phyloP scores from a whole-genome alignment of 2,888 invertebrate species.

The Druceiella hillmani region DNA sequence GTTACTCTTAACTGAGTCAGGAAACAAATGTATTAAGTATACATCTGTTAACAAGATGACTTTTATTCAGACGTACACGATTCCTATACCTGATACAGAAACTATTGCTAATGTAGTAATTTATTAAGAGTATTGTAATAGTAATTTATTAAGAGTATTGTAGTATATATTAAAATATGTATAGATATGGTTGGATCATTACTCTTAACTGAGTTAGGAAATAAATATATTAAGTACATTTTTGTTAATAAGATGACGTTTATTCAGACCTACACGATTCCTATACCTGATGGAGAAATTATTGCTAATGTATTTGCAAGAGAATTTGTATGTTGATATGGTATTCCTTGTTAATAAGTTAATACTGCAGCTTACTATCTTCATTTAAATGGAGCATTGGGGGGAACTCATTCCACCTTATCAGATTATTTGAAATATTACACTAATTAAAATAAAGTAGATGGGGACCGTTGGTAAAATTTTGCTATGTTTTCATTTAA shows the following conservation, averaged over 20 bases:
- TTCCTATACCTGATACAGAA: too few species aligned
- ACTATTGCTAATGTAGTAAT: too few species aligned
- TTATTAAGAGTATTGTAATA: too few species aligned
- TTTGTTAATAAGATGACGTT: constrained; percentile 21
- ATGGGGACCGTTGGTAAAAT: constrained; percentile 28
- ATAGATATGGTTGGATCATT: constrained; percentile 26
- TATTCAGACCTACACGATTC: constrained; percentile 18
- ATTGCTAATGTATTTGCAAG: constrained; percentile 22
- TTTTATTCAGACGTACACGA: too few species aligned
- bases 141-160: too few species aligned
- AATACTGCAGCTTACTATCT: constrained; percentile 23
- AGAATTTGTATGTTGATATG: constrained; percentile 25
- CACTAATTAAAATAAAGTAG: constrained; percentile 23
- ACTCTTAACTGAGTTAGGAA: constrained; percentile 22
- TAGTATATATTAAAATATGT: too few species aligned
- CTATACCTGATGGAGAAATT: constrained; percentile 25
- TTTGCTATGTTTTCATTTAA: constrained; percentile 26
- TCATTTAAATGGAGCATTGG: constrained; percentile 25
- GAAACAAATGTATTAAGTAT: too few species aligned
- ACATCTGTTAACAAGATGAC: too few species aligned
- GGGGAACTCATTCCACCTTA: constrained; percentile 24
- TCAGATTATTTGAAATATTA: constrained; percentile 27
- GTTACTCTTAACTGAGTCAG: too few species aligned
- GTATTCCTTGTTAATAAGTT: constrained; percentile 26
- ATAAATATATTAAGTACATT: too few species aligned